Evolutionary conservation across 2,888 invertebrate genomes (phyloP), one percentile per base, ranked within the genome.

Genomic region (Beris chalybata): DNA sequence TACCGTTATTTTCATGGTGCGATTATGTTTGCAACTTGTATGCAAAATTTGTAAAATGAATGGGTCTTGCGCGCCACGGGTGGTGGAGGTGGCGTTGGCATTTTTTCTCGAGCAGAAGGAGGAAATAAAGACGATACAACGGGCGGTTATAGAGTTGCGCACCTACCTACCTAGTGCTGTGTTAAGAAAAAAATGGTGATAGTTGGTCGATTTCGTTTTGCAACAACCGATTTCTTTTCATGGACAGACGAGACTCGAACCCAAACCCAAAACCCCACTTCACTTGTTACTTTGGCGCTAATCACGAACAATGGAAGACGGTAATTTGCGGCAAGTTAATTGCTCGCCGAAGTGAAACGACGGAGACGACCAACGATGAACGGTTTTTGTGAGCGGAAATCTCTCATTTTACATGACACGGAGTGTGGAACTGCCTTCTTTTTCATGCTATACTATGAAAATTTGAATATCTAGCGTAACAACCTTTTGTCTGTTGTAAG

Each of bases 1-100:
- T 61, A 61, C 61, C 43, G 61, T 61, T 61, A 43, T 61, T 61
- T 61, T 61, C 61, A 50, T 61, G 61, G 61, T 52, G 61, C 61
- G 61, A 61, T 61, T 61, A 61, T 61, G 61, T 50, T 61, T 38
- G 61, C 61, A 50, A 61, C 61, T 52, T 61, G 50, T 52, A 52
- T 50, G 61, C 50, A 61, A 61, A 59, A 48, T 38, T 31, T 38
- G 38, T 38, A 43, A 38, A 43, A 56, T 56, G 55, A 56, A 56
- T 56, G 55, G 13, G 9, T 56, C 5, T 32, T n/a, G 54, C 30
- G 22, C 32, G 22, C 5, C 4, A 15, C 30, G 32, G 31, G 54
- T 13, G 30, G 54, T 22, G 29, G 32, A 38, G 55, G 32, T 56
- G 38, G 38, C 32, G 30, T 54, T 38, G 38, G 38, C 9, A 3